Evolutionary conservation across 1,140 invertebrate species (phyloP).

Genomic region (Caerostris darwini): DNA sequence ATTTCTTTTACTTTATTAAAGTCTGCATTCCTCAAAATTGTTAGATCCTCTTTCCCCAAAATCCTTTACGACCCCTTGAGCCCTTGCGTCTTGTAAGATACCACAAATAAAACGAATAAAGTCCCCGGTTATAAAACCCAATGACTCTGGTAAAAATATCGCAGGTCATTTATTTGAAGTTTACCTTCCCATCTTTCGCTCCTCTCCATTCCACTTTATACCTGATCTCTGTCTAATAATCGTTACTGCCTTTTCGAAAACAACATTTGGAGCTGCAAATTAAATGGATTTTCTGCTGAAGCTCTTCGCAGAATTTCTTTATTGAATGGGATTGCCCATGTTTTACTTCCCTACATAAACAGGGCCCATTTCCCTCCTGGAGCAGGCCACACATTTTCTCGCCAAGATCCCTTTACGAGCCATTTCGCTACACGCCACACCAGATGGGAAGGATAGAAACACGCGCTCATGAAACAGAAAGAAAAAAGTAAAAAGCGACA

Average conservation of each 20-base stretch:
- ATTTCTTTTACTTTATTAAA: too few relatives aligned
- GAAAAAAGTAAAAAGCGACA: background rate
- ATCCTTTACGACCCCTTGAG: constrained; percentile 13
- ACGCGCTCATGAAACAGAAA: too few relatives aligned
- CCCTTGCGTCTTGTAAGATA: too few relatives aligned
- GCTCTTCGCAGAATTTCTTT: background rate
- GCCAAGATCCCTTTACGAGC: constrained; percentile 58
- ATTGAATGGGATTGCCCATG: constrained; percentile 54
- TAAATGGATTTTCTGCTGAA: constrained; percentile 39
- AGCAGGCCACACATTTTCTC: constrained; percentile 64
- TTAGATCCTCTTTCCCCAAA: too few relatives aligned
- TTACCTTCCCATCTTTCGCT: background rate
- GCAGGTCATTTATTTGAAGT: constrained; percentile 6
- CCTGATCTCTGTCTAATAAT: constrained; percentile 6
- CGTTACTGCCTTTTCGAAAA: constrained; percentile 46
- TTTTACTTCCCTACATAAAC: constrained; percentile 62
- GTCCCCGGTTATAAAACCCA: constrained; percentile 2
- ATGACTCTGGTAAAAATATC: background rate
- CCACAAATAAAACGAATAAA: background rate
- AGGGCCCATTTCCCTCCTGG: constrained; percentile 1
- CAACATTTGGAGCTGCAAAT: constrained; percentile 50
- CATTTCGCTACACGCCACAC: constrained; percentile 22
- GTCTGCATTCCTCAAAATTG: too few relatives aligned
- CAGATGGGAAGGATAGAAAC: too few relatives aligned
- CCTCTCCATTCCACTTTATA: constrained; percentile 31